Conservation (phyloP, 2,797 vertebrate genomes). For the Coreius guichenoti region DNA sequence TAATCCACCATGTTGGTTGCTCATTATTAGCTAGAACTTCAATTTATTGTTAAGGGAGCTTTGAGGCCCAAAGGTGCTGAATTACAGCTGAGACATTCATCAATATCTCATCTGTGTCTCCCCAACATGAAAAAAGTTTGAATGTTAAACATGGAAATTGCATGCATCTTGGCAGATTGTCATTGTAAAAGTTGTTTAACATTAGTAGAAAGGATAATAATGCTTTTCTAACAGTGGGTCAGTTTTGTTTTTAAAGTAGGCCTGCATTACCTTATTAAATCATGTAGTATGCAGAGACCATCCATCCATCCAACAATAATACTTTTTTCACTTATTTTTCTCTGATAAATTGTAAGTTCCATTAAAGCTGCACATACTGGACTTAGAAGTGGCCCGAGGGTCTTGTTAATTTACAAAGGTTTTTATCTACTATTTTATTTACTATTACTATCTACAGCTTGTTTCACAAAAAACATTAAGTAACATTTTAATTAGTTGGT, state of each 20-base stretch:
- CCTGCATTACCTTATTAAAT: background rate
- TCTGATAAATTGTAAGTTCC: background rate
- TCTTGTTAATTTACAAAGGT: background rate
- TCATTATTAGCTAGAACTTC: background rate
- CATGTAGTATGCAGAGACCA: background rate
- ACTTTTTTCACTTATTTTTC: background rate
- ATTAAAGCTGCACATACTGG: background rate
- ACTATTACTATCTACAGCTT: background rate
- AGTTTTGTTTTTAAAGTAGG: background rate
- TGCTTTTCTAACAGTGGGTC: background rate
- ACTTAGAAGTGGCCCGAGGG: background rate
- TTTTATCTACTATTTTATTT: background rate
- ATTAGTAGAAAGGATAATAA: background rate
- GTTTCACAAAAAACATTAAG: background rate
- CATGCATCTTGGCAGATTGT: background rate
- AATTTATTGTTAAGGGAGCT: background rate
- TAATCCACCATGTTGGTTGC: background rate
- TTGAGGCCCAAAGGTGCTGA: conserved; percentile 1
- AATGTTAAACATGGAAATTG: background rate
- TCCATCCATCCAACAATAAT: background rate
- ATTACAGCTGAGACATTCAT: background rate
- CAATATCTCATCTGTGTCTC: conserved; percentile 2
- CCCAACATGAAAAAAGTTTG: background rate
- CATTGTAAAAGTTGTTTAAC: background rate
- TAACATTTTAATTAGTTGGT: too few relatives aligned